Conservation (phyloP, 2,113 vertebrate genomes). For the Murina feae region DNA sequence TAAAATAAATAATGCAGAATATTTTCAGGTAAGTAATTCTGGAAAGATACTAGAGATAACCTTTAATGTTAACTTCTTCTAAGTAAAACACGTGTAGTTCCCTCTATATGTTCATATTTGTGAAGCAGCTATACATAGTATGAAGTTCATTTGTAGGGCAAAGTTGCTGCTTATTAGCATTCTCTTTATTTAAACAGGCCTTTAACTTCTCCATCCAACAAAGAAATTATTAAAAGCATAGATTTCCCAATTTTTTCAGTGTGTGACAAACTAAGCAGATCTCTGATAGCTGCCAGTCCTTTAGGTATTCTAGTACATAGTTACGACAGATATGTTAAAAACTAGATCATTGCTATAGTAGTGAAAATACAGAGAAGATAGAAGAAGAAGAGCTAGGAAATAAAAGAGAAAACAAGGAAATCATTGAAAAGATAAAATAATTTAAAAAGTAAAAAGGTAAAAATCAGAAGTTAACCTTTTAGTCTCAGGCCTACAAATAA, state of each 20-base stretch:
- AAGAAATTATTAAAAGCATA: conserved; percentile 19
- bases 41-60: background rate
- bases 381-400: background rate
- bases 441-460: background rate
- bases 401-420: background rate
- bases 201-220: conserved; percentile 24
- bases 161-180: background rate
- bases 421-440: background rate
- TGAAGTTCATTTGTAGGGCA: background rate
- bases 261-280: background rate
- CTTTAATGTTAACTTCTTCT: background rate
- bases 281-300: background rate
- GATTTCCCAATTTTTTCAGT: background rate
- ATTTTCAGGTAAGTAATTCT: conserved; percentile 40
- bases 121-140: background rate
- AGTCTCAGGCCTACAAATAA: background rate
- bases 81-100: background rate
- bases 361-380: background rate
- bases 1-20: background rate
- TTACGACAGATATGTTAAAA: background rate
- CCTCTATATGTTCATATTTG: background rate
- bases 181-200: background rate
- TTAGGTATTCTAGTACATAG: background rate
- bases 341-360: background rate
- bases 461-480: background rate